Percentiles rank a stretch among this genome's conserved stretches.
Conservation (phyloP, 2,888 invertebrate genomes). For the Hydriomena furcata region DNA sequence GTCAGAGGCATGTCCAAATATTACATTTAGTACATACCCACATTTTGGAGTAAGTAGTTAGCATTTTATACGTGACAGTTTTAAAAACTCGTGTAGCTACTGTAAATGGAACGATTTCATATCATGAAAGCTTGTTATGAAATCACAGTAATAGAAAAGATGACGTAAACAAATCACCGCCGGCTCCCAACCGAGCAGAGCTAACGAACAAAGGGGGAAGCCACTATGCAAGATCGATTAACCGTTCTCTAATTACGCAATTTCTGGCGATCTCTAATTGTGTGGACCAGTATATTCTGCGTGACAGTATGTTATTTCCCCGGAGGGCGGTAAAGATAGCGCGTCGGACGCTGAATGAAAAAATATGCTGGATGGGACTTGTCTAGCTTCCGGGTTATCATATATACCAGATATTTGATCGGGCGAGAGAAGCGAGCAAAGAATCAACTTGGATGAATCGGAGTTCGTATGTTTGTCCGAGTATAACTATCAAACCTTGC, state of each 20-base stretch:
- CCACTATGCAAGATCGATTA: conserved; percentile 76
- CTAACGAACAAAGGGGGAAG: conserved; percentile 56
- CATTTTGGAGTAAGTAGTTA: too few species aligned
- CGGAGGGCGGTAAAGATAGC: conserved; percentile 80
- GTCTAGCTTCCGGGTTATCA: conserved; percentile 3
- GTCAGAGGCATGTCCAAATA: too few species aligned
- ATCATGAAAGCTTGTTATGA: too few species aligned
- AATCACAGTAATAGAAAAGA: background rate
- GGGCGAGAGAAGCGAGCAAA: too few species aligned
- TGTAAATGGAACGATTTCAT: too few species aligned
- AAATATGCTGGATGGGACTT: conserved; percentile 48
- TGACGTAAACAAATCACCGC: conserved; percentile 35
- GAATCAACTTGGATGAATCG: too few species aligned
- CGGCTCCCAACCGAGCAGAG: conserved; percentile 23
- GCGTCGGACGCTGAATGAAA: conserved; percentile 55
- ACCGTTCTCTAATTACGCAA: conserved; percentile 79
- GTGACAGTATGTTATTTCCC: conserved; percentile 83
- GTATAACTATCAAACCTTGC: too few species aligned
- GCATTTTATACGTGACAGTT: too few species aligned
- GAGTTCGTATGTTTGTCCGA: too few species aligned
- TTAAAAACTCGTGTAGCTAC: too few species aligned
- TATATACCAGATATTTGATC: too few species aligned
- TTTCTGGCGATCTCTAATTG: conserved; percentile 82
- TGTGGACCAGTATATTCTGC: conserved; percentile 78
- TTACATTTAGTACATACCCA: too few species aligned